phyloP scores from a whole-genome alignment of 2,113 vertebrate genomes.

The Tautogolabrus adspersus region DNA sequence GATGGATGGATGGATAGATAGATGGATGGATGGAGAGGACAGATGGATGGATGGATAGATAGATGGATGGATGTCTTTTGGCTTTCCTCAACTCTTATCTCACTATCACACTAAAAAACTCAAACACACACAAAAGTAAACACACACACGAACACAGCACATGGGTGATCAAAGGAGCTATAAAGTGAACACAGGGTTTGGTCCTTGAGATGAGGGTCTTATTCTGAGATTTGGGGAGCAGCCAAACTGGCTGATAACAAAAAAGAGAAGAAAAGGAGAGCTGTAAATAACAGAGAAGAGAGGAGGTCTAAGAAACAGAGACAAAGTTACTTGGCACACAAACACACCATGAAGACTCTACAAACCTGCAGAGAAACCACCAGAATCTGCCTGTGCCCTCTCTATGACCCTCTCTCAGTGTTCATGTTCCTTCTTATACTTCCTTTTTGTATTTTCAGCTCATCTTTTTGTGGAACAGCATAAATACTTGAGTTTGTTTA shows the following conservation, averaged over 20 bases:
- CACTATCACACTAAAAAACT: slow-evolving; percentile 27
- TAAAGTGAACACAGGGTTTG: slow-evolving; percentile 60
- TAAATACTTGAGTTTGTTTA: slow-evolving; percentile 13
- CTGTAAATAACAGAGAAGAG: background rate
- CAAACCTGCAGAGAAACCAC: too few relatives aligned
- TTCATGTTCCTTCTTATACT: slow-evolving; percentile 10
- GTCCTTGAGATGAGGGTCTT: slow-evolving; percentile 64
- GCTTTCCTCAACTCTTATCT: slow-evolving; percentile 31
- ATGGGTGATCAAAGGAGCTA: slow-evolving; percentile 49
- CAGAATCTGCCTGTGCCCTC: background rate
- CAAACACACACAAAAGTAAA: slow-evolving; percentile 16
- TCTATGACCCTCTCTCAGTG: slow-evolving; percentile 16
- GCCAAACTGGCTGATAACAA: slow-evolving; percentile 55
- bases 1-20: too few relatives aligned
- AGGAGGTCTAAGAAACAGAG: background rate
- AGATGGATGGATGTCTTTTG: slow-evolving; percentile 19
- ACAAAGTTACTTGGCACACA: too few relatives aligned
- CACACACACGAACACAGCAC: slow-evolving; percentile 9
- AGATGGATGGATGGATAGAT: too few relatives aligned
- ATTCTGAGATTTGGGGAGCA: slow-evolving; percentile 54
- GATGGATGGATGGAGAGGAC: too few relatives aligned
- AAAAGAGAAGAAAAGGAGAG: background rate
- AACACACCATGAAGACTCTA: too few relatives aligned
- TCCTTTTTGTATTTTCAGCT: slow-evolving; percentile 35
- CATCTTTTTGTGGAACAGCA: slow-evolving; percentile 15